Evolutionary conservation across 2,113 vertebrate species (phyloP).

Genomic region (Platysteira castanea): DNA sequence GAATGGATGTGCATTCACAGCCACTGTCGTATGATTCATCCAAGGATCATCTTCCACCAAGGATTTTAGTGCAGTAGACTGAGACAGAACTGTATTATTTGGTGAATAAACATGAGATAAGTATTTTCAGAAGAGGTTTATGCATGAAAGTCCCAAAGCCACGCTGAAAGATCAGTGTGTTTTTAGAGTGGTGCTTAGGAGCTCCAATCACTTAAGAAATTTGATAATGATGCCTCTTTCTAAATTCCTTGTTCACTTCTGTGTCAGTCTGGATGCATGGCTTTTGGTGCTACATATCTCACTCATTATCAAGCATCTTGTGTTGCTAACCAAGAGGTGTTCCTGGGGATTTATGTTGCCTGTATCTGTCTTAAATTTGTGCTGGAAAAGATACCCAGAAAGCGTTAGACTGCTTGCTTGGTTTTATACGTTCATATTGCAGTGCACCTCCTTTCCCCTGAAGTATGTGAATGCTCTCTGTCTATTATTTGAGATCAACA

Average conservation of each 20-base stretch:
- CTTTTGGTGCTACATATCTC: background rate
- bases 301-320: background rate
- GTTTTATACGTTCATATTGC: background rate
- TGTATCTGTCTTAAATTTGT: background rate
- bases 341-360: background rate
- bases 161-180: background rate
- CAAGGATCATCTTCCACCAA: no score
- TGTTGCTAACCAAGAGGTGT: background rate
- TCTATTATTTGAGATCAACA: slow-evolving; percentile 49
- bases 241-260: background rate
- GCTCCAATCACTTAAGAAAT: background rate
- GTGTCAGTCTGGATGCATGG: background rate
- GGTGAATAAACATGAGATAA: background rate
- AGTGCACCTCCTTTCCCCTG: background rate
- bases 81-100: background rate
- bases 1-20: no score
- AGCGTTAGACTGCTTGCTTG: background rate
- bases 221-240: background rate
- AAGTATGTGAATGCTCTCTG: background rate
- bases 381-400: background rate
- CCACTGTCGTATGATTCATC: no score
- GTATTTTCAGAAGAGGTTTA: background rate
- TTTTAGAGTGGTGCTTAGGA: background rate
- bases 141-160: background rate
- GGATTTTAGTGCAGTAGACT: no score